Evolutionary conservation across 2,888 invertebrate species (phyloP).

Genomic region (Epinotia demarniana): DNA sequence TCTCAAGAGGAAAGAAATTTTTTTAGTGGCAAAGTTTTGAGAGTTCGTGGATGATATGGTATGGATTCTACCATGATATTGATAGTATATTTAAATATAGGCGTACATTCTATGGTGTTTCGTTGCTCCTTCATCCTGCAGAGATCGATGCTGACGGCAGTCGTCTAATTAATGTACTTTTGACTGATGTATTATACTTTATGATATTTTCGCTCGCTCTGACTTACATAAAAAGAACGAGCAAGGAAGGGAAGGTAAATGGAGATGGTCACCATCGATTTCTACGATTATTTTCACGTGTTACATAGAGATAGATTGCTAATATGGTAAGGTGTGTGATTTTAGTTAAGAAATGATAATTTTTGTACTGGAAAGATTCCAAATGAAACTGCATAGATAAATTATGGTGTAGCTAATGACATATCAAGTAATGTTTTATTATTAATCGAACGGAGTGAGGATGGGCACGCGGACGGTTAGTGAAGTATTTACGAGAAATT

Average conservation of each 20-base stretch:
- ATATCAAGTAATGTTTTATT: conserved; percentile 82
- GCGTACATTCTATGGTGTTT: conserved; percentile 62
- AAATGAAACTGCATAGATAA: conserved; percentile 70
- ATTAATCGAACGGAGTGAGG: conserved; percentile 59
- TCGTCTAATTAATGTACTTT: not conserved
- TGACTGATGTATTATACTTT: conserved; percentile 40
- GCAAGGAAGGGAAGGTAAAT: conserved; percentile 43
- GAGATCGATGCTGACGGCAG: conserved; percentile 56
- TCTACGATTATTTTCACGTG: conserved; percentile 61
- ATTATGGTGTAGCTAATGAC: conserved; percentile 78
- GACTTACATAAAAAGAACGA: conserved; percentile 28
- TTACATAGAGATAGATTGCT: conserved; percentile 66
- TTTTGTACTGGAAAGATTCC: conserved; percentile 82
- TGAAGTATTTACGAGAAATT: conserved; percentile 64
- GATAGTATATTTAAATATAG: conserved; percentile 62
- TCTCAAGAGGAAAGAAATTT: conserved; percentile 68
- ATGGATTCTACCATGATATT: conserved; percentile 72
- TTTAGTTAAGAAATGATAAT: conserved; percentile 72
- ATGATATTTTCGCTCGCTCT: conserved; percentile 49
- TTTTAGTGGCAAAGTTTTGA: conserved; percentile 70
- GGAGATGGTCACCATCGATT: conserved; percentile 28
- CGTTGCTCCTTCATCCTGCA: conserved; percentile 65
- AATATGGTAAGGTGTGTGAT: conserved; percentile 77
- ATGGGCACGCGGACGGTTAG: conserved; percentile 68
- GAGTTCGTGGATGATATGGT: conserved; percentile 74